phyloP scores from a whole-genome alignment of 2,888 invertebrate species.

The Leptinotarsa tumamoca region DNA sequence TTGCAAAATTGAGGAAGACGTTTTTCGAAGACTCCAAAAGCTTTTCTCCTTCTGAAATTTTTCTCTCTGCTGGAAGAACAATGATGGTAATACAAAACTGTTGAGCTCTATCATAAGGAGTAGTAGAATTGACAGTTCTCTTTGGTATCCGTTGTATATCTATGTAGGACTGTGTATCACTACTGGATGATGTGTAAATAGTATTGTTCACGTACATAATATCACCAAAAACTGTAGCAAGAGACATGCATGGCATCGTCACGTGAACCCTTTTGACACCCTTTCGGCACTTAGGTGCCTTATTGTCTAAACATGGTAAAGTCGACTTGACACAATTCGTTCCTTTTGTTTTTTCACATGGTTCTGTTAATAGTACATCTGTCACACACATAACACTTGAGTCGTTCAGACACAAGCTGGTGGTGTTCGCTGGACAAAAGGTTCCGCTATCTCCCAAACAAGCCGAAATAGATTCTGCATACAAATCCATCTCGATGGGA shows the following conservation, averaged over 20 bases:
- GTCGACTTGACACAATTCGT: constrained; percentile 19
- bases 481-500: constrained; percentile 29
- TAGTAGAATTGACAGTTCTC: constrained; percentile 19
- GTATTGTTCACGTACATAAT: constrained; percentile 23
- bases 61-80: constrained; percentile 55
- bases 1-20: constrained; percentile 50
- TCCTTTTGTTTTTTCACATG: constrained; percentile 26
- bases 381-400: constrained; percentile 35
- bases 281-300: constrained; percentile 21
- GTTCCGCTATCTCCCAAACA: constrained; percentile 34
- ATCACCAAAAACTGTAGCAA: constrained; percentile 30
- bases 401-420: constrained; percentile 29
- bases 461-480: constrained; percentile 21
- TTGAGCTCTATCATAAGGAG: constrained; percentile 37
- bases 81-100: constrained; percentile 58
- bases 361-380: constrained; percentile 22
- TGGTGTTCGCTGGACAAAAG: constrained; percentile 31
- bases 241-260: constrained; percentile 27
- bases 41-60: constrained; percentile 53
- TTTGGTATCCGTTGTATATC: constrained; percentile 23
- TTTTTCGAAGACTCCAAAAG: constrained; percentile 48
- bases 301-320: not conserved
- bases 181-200: constrained; percentile 18
- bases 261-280: constrained; percentile 4
- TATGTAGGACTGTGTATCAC: constrained; percentile 11